Evolutionary conservation across 1,140 invertebrate genomes (phyloP).

Genomic region (Zaprionus taronus): DNA sequence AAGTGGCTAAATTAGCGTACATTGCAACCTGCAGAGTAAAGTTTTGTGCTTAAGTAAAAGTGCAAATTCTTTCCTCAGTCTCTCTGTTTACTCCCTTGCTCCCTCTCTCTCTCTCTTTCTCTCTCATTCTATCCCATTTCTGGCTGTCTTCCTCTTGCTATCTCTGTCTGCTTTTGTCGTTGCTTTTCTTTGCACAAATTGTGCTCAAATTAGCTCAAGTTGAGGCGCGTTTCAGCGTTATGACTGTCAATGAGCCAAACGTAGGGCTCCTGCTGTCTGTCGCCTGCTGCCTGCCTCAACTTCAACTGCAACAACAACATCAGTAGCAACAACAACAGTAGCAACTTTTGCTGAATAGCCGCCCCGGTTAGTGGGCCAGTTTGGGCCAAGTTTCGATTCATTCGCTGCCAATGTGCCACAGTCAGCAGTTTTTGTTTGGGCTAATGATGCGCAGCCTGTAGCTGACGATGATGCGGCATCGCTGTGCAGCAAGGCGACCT

Average conservation of each 20-base stretch:
- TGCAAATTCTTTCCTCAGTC: conserved; percentile 68
- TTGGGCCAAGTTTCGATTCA: conserved; percentile 30
- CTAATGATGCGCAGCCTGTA: conserved; percentile 73
- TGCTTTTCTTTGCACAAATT: conserved; percentile 65
- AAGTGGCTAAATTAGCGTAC: conserved; percentile 67
- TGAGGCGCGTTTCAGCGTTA: conserved; percentile 76
- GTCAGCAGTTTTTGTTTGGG: conserved; percentile 75
- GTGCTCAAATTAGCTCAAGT: conserved; percentile 78
- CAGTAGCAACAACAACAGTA: conserved; percentile 7
- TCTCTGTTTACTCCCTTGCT: conserved; percentile 26
- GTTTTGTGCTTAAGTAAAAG: conserved; percentile 78
- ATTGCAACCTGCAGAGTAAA: conserved; percentile 73
- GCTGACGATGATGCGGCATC: conserved; percentile 47
- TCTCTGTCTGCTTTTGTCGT: conserved; percentile 14
- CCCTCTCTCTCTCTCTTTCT: background rate
- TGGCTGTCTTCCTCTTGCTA: background rate
- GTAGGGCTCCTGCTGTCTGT: conserved; percentile 19
- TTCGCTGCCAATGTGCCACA: conserved; percentile 58
- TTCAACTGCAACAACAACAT: conserved; percentile 34
- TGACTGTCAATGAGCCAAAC: conserved; percentile 79
- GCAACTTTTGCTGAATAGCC: conserved; percentile 26
- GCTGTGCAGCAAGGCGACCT: conserved; percentile 9
- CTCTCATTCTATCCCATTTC: background rate
- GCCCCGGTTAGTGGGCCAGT: conserved; percentile 43
- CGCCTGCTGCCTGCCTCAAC: conserved; percentile 44